phyloP scores from a whole-genome alignment of 2,888 invertebrate genomes.

The Stenolophus ochropezus region DNA sequence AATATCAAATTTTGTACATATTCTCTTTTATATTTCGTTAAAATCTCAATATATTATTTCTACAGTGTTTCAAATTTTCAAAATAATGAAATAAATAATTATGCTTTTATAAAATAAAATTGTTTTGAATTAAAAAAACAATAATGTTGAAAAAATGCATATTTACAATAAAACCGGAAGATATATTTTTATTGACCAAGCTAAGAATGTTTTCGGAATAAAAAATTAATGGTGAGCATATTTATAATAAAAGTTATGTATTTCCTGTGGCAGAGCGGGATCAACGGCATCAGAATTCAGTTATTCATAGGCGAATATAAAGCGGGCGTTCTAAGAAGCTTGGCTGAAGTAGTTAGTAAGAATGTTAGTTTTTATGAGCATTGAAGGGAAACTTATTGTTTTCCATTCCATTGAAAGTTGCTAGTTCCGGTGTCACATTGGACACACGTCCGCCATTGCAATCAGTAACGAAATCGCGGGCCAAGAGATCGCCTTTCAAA shows the following conservation, averaged over 20 bases:
- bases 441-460: conserved; percentile 39
- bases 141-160: too few species aligned
- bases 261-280: background rate
- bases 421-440: conserved; percentile 33
- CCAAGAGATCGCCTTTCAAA: conserved; percentile 27
- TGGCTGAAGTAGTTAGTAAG: conserved; percentile 45
- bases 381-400: conserved; percentile 46
- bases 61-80: too few species aligned
- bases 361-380: conserved; percentile 46
- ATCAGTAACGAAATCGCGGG: conserved; percentile 38
- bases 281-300: conserved; percentile 4
- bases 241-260: background rate
- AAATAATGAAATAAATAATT: too few species aligned
- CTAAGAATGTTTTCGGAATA: too few species aligned
- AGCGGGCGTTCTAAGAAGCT: conserved; percentile 7
- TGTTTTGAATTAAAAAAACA: too few species aligned
- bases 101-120: too few species aligned
- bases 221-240: background rate
- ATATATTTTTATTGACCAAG: too few species aligned
- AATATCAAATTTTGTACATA: too few species aligned
- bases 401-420: conserved; percentile 48
- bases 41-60: too few species aligned
- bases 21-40: too few species aligned
- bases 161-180: too few species aligned
- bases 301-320: conserved; percentile 29